Conservation (phyloP, 2,113 vertebrate genomes). For the Seriola quinqueradiata region DNA sequence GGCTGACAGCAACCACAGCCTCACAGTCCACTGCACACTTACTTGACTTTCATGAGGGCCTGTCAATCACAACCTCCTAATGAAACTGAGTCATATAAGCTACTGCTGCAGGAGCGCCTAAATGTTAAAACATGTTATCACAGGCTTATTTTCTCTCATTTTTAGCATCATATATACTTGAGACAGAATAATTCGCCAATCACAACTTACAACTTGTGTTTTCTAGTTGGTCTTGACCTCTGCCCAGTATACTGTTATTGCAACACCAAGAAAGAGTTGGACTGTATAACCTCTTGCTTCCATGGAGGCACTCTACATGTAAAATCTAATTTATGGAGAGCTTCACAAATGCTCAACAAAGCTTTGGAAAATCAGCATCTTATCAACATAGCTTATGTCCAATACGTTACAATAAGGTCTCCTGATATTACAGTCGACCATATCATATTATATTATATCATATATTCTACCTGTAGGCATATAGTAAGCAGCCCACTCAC, state of each 20-base stretch:
- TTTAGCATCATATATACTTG: neutral
- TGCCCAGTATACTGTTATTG: neutral
- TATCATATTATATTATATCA: neutral
- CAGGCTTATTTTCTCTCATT: neutral
- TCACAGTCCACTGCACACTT: conserved; percentile 40
- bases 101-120: neutral
- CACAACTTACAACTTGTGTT: neutral
- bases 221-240: conserved; percentile 7
- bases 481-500: neutral
- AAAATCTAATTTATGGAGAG: neutral
- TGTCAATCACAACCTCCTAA: conserved; percentile 24
- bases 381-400: too few relatives aligned
- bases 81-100: neutral
- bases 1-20: conserved; percentile 62
- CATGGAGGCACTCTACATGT: neutral
- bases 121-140: neutral
- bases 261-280: neutral
- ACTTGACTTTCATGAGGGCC: conserved; percentile 4
- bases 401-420: neutral
- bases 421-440: neutral
- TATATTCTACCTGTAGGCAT: neutral
- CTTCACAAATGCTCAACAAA: neutral
- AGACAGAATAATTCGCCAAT: neutral
- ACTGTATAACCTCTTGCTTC: neutral
- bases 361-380: neutral